Evolutionary conservation across 2,888 invertebrate species (phyloP).

Genomic region (Melipona bicolor): DNA sequence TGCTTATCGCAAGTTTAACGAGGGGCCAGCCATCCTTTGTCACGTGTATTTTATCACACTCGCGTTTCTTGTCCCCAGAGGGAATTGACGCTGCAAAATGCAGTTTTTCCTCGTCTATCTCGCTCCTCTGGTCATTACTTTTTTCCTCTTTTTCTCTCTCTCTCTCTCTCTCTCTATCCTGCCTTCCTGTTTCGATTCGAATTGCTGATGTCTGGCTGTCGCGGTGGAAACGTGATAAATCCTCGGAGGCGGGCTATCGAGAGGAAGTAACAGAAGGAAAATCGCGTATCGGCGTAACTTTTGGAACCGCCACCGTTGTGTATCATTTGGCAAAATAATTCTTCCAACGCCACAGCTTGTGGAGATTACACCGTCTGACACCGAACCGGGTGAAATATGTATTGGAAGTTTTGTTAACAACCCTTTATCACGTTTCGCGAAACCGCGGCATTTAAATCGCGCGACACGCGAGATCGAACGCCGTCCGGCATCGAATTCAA

Average conservation of each 20-base stretch:
- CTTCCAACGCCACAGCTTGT: no score
- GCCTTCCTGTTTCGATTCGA: background rate
- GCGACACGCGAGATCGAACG: background rate
- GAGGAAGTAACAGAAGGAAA: conserved; percentile 32
- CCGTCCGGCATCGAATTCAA: background rate
- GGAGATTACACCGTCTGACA: background rate
- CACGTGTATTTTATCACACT: conserved; percentile 28
- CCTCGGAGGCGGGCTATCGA: conserved; percentile 40
- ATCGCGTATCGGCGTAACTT: conserved; percentile 12
- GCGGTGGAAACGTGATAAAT: conserved; percentile 38
- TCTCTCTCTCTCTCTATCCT: background rate
- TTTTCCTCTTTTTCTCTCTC: background rate
- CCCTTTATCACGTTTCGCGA: background rate
- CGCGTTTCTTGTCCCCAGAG: background rate
- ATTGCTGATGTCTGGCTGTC: conserved; percentile 4
- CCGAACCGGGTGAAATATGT: background rate
- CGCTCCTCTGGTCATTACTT: background rate
- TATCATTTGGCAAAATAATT: conserved; percentile 17
- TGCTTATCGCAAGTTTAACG: conserved; percentile 39
- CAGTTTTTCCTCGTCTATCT: background rate
- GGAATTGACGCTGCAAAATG: conserved; percentile 30
- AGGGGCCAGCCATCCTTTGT: conserved; percentile 27
- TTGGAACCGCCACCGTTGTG: background rate
- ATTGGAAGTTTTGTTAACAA: background rate
- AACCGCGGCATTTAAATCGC: background rate